Evolutionary conservation across 2,888 invertebrate species (phyloP), one percentile per base, ranked within the genome.

Genomic region (Polia nebulosa): DNA sequence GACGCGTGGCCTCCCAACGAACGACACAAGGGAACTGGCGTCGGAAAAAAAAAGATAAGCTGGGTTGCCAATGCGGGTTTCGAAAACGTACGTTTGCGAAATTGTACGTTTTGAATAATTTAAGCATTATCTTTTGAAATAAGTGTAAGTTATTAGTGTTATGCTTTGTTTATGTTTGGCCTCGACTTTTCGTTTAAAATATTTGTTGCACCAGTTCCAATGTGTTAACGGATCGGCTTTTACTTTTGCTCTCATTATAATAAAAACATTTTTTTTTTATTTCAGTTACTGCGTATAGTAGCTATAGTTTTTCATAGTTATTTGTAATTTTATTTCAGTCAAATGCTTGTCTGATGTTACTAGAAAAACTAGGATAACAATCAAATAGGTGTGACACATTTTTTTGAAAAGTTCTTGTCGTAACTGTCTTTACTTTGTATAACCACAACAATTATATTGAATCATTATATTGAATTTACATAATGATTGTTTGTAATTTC

Each of bases 21-120:
- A 82, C 83, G 87, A 79, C 84, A 84, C 77, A 81, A 86, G 77
- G 81, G 81, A 85, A 94, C 93, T 92, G 90, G 84, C 86, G 72
- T 72, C 47, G 47, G 67, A 77, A 83, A 86, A 90, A 89, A 93
- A 91, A 92, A 88, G 83, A 81, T 44, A 65, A 58, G 13, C 65
- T 34, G 90, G 90, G 92, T 88, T 93, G 91, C 91, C 88, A 90
- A 81, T 27, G 45, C 41, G 25, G 6, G 45, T 59, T 51, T 63
- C 66, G 44, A 76, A 83, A 78, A 79, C 58, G 60, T 67, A 79
- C 64, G 25, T 34, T 72, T 63, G 29, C 45, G 78, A 68, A 74
- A 78, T 75, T 25, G 66, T 82, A 73, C 27, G 61, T 57, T 67
- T 56, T 29, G 55, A 56, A 47, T 32, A 78, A 71, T 58, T 36